These are phyloP conservation scores for Bradypodion ventrale DNA, from an alignment of 2,797 vertebrate genomes.

Conservation along the genomic window DNA sequence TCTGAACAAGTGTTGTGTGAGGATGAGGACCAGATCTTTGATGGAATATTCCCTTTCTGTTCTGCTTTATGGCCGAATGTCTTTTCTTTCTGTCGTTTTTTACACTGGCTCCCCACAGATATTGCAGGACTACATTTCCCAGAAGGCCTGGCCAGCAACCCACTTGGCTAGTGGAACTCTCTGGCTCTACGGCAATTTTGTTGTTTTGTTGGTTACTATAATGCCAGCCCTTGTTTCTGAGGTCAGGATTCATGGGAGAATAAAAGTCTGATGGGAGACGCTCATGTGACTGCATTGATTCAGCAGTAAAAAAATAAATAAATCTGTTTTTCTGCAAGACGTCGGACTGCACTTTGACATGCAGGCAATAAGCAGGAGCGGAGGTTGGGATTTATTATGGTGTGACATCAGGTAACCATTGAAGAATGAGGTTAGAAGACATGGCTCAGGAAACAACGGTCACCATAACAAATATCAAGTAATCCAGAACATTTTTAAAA, in stretches of 20 bases:
- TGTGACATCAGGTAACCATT: background rate
- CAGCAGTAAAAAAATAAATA: background rate
- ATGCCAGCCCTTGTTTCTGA: background rate
- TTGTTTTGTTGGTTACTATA: background rate
- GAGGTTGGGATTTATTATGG: background rate
- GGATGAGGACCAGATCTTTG: too few species aligned
- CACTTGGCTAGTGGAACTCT: too few species aligned
- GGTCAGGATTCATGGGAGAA: background rate
- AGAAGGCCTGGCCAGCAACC: too few species aligned
- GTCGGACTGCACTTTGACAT: constrained; percentile 25
- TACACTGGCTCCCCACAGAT: too few species aligned
- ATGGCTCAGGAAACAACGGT: background rate
- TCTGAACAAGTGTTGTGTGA: too few species aligned
- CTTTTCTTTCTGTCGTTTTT: too few species aligned
- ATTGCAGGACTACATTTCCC: too few species aligned
- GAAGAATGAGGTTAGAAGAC: background rate
- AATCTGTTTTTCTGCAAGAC: background rate
- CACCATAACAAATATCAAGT: background rate
- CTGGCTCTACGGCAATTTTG: background rate
- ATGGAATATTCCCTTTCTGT: too few species aligned
- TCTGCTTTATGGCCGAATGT: too few species aligned
- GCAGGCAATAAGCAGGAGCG: background rate
- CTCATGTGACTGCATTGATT: background rate
- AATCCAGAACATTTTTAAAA: background rate
- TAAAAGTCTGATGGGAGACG: background rate